Evolutionary conservation across 2,888 invertebrate genomes (phyloP).

Genomic region (Acanthosepion esculentum): DNA sequence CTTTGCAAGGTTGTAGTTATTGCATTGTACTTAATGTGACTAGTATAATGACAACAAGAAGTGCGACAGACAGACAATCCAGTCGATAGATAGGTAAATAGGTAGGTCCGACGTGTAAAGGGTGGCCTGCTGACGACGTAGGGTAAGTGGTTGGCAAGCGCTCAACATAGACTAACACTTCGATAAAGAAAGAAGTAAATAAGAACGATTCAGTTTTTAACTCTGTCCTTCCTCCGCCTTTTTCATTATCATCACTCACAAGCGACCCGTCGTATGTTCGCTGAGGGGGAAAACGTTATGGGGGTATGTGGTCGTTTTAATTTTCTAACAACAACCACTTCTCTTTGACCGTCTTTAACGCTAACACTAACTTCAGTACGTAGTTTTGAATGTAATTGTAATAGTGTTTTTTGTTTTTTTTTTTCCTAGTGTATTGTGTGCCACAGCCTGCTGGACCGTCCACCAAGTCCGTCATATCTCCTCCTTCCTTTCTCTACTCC

Average conservation of each 20-base stretch:
- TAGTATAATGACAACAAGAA: background rate
- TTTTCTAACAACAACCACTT: background rate
- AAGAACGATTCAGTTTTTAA: background rate
- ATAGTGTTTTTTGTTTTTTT: background rate
- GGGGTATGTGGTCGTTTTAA: background rate
- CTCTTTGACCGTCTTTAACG: background rate
- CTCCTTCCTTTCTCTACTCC: background rate
- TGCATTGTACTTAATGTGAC: background rate
- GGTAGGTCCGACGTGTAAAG: background rate
- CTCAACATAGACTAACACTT: background rate
- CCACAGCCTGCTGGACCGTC: background rate
- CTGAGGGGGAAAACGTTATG: background rate
- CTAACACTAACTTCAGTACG: too few species aligned
- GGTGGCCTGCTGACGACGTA: background rate
- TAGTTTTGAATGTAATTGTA: background rate
- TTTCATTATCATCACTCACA: background rate
- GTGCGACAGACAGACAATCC: background rate
- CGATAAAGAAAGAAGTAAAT: background rate
- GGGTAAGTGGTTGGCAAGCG: background rate
- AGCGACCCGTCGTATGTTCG: background rate
- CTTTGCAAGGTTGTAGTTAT: background rate
- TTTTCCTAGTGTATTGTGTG: background rate
- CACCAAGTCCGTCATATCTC: conserved; percentile 20
- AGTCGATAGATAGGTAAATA: background rate
- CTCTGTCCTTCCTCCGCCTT: background rate